Base-by-base conservation (phyloP, 2,888 invertebrate species). In the Alitta virens region DNA sequence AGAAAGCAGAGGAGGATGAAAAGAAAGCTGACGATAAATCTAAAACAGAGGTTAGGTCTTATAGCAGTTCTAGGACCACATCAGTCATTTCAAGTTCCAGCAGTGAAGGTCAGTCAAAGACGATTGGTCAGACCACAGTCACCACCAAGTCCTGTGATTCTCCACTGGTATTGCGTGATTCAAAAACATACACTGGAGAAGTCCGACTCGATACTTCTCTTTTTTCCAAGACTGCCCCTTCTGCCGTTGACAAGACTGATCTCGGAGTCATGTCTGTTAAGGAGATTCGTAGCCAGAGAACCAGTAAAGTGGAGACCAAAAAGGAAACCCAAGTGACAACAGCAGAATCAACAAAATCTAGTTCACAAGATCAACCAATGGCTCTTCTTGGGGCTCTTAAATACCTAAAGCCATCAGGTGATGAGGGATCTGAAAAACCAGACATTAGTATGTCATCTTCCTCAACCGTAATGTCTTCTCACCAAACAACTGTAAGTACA, bases 351-450 rank as follows among this genome's bases (percentile, higher is more conserved):
- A 46, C 46, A 7, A 46, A 46, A 46, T n/a, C n/a, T 5, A 26
- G 33, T 54, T 54, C 54, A 14, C 7, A 26, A 12, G 52, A 21
- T 14, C 51, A n/a, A 25, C 57, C 57, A 21, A 61, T 61, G 61
- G 61, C 61, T 1, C 56, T 61, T 16, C 43, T 61, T n/a, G 61
- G 56, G 2, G 61, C 61, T 49, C 56, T 61, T 12, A 55, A 50
- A 25, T 50, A 49, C 14, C 61, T 61, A 23, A 55, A 61, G 56
- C 46, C 51, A 26, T 23, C 55, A 18, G 46, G 40, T n/a, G 38
- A 27, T 18, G 53, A 14, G 40, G 26, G 46, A 5, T 43, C 27
- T 12, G 55, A 40, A 12, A 5, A 5, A 7, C 7, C 12, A 12
- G 33, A 33, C 12, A 33, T 33, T 12, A 33, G 33, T 12, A 33